Evolutionary conservation across 2,113 vertebrate species (phyloP), one percentile per base, ranked within the genome.

Genomic region (Sorex araneus): DNA sequence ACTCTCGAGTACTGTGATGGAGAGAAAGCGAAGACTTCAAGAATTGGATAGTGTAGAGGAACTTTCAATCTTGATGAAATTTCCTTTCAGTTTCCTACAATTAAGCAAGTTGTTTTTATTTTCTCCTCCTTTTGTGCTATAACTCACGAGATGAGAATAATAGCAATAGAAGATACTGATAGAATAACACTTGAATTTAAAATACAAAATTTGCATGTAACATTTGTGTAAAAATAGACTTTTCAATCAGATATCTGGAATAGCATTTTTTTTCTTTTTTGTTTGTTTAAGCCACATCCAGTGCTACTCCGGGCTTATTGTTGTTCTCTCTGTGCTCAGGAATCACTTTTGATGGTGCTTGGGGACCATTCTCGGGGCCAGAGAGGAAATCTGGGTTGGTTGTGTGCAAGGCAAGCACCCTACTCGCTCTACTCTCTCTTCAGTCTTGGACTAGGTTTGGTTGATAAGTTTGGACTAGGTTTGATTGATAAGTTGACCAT

Each of bases 11-110:
- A 8, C 60, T 89, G 27, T 64, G n/a, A 57, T 69, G 70, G 50
- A 84, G 32, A 73, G 32, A 63, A 96, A 67, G 47, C 43, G 87
- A 27, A 87, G 50, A 92, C 84, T 60, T 30, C 40, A 34, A 88
- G 79, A 75, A 25, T 76, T 75, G 32, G 30, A 36, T 23, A 71
- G 47, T 28, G 8, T 45, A 27, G 43, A 77, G 70, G 57, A 86
- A 88, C 60, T 57, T 28, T 87, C 6, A 19, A 6, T 16, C 50
- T 74, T 23, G 47, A 40, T 78, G 70, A 85, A 28, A 75, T 85
- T 84, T 75, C 47, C 54, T 84, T 82, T 89, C 1, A 21, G 1
- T 32, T 25, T 47, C 9, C 11, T 12, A 0, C 19, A 30, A 21
- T 34, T 34, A 92, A 76, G 57, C 2, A 47, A n/a, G 5, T 60